Base-by-base conservation (phyloP, 1,140 invertebrate genomes). In the Acromyrmex echinatior region DNA sequence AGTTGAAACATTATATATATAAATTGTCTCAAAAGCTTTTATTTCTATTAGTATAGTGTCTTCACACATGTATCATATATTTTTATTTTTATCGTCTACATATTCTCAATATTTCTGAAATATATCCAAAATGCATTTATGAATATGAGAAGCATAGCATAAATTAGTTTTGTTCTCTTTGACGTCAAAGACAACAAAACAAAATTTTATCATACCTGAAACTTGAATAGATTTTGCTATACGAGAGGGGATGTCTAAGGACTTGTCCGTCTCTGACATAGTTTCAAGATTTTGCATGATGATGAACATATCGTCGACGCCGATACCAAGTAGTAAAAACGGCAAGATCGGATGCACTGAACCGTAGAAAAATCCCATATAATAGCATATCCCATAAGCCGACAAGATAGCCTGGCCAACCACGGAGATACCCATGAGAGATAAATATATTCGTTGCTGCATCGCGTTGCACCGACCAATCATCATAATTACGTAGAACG, bases 321-420 rank as follows among this genome's bases (percentile, higher is more conserved):
- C 96, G 77, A 96, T 94, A 79, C 96, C 96, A 16, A 97, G 92
- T 3, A 97, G 88, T 3, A 97, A 87, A 90, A 97, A 96, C 25
- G 96, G 96, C 86, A 97, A 93, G 39, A 97, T 95, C 7, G 96
- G 95, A 92, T 97, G 96, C 45, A 96, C 94, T 31, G 96, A 96
- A 9, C 96, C 96, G 88, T 96, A 96, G 4, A 95, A 94, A 62
- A 96, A 94, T 12, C 96, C 96, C 87, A 96, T 92, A 21, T 95
- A 94, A 68, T 95, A 96, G 71, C 96, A 96, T 0, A 96, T 6
- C 21, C 96, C 96, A 88, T 96, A 96, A 0, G 96, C 95, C 28
- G 96, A 94, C 35, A 96, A 81, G 7, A 96, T 95, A 3, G 96
- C 94, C 70, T 96, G 94, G 3, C 95, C 96, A 10, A 96, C 96